Percentiles rank a stretch among this genome's conserved stretches.
Conservation (phyloP, 2,888 invertebrate genomes). For the Drosophila fungiperda region DNA sequence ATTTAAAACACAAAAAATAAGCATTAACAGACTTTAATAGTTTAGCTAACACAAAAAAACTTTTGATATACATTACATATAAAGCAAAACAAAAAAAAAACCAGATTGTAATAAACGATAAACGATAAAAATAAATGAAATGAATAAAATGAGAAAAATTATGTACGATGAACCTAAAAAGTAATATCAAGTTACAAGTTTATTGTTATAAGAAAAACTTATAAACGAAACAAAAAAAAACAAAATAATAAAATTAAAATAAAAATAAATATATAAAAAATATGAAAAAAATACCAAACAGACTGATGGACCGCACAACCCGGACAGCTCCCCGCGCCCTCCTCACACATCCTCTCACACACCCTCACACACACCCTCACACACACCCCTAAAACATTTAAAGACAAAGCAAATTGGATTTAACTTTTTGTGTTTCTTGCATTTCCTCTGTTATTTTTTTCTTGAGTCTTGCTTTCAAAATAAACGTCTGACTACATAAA, state of each 20-base stretch:
- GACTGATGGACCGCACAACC: conserved; percentile 75
- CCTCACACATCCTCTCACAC: neutral
- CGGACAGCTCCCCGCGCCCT: conserved; percentile 53
- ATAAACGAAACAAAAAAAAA: conserved; percentile 17
- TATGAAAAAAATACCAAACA: conserved; percentile 61
- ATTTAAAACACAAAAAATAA: conserved; percentile 40
- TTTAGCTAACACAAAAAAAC: conserved; percentile 53
- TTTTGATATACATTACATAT: conserved; percentile 62
- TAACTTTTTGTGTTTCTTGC: conserved; percentile 41
- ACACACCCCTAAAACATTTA: conserved; percentile 2
- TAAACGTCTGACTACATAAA: conserved; percentile 69
- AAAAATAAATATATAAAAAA: conserved; percentile 25
- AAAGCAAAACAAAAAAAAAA: conserved; percentile 31
- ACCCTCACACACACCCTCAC: neutral
- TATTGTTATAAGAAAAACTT: conserved; percentile 60
- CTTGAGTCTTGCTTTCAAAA: conserved; percentile 22
- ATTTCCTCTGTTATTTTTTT: neutral
- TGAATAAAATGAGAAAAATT: conserved; percentile 28
- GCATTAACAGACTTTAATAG: conserved; percentile 63
- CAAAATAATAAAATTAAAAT: conserved; percentile 21
- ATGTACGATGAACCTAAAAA: conserved; percentile 41
- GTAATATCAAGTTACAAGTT: conserved; percentile 62
- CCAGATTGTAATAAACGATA: conserved; percentile 50
- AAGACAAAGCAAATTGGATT: conserved; percentile 50
- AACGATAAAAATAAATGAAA: conserved; percentile 19